Evolutionary conservation across 2,888 invertebrate species (phyloP), one percentile per base, ranked within the genome.

Genomic region (Dryadula phaetusa): DNA sequence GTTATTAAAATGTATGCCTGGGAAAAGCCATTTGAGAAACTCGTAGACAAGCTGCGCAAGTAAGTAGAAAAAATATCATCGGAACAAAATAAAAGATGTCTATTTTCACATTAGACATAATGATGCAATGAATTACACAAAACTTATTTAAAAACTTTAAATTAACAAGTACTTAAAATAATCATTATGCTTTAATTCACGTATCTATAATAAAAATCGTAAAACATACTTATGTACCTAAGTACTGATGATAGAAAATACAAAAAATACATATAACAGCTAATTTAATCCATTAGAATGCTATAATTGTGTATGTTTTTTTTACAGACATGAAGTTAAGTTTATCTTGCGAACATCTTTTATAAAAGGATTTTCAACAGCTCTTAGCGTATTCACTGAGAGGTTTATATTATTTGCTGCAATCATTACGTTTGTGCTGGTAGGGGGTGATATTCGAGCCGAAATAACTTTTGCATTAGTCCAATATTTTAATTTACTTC

Each of bases 1-100:
- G 96, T 97, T 0, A 96, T 97, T 75, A 97, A 97, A 90, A 97
- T 97, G 96, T 97, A 97, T 77, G 95, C 96, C 1, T 97, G 97
- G 95, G 97, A 97, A 79, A 95, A 94, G 72, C 96, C 96, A 0
- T 97, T 97, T 77, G 94, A 95, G 63, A 93, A 94, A 66, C 85
- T 96, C 0, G 95, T 97, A 2, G 93, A 94, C 60, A 84, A 93
- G 64, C 91, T 96, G 8, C 90, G 97, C 82, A 95, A 94, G 96
- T 96, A 88, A 83, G 90, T 84, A 32, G 37, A 37, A 12, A 37
- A 12, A 42, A 10, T 25, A 2, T 20, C 3, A 14, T 56, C 1
- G 18, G 18, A 16, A 34, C 3, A 34, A 34, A 25, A 18, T 53
- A 12, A 37, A 37, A 37, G 12, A 37, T 12, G 12, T 3, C 32